Percentiles rank a stretch among this genome's conserved stretches.
These are phyloP conservation scores for Leptocoma aspasia DNA, from an alignment of 2,113 vertebrate species.

Conservation along the genomic window DNA sequence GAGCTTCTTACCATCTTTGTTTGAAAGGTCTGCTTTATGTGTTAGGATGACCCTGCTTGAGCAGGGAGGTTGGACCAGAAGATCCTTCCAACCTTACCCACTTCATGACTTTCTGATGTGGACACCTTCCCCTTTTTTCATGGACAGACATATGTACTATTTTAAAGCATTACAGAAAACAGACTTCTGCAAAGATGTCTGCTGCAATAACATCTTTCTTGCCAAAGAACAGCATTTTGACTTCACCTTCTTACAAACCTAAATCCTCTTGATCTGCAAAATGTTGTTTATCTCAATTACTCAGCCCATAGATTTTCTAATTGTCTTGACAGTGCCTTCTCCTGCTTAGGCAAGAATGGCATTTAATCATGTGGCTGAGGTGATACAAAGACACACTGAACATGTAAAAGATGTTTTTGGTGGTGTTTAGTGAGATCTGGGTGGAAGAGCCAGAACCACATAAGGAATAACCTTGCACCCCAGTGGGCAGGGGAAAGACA, in stretches of 20 bases:
- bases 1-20: background rate
- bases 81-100: background rate
- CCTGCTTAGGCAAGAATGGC: background rate
- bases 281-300: background rate
- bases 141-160: background rate
- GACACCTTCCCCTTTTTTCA: background rate
- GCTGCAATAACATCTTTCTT: background rate
- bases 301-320: background rate
- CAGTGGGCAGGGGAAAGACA: background rate
- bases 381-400: accelerated
- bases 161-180: background rate
- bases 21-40: background rate
- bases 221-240: background rate
- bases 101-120: background rate
- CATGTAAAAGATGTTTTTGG: background rate
- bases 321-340: background rate
- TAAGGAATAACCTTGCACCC: background rate
- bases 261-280: background rate
- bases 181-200: background rate
- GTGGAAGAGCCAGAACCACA: background rate
- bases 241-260: background rate
- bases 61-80: background rate
- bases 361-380: background rate
- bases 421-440: background rate
- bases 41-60: background rate